Percentiles rank a stretch among this genome's conserved stretches.
These are phyloP conservation scores for Micrasema minimum DNA, from an alignment of 1,140 invertebrate genomes.

Conservation along the genomic window DNA sequence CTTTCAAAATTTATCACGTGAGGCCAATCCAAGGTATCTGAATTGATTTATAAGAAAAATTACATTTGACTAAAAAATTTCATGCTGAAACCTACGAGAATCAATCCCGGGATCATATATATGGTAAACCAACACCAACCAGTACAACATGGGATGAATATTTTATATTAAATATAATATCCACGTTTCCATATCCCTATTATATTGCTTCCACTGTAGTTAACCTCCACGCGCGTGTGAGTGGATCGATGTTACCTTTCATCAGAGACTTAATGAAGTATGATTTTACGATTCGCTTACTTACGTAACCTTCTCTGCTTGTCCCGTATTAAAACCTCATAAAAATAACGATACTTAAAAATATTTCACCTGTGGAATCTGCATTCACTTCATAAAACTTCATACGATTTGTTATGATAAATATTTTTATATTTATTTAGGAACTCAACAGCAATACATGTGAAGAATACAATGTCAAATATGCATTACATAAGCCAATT, in stretches of 20 bases:
- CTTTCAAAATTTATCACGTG: too few species aligned
- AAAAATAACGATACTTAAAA: not conserved
- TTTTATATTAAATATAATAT: too few species aligned
- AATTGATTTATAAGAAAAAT: too few species aligned
- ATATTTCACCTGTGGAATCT: not conserved
- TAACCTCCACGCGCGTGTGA: constrained; percentile 12
- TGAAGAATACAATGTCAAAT: not conserved
- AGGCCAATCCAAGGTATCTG: too few species aligned
- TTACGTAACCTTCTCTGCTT: constrained; percentile 22
- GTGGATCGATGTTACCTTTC: constrained; percentile 21
- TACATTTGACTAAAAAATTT: too few species aligned
- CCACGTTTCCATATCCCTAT: too few species aligned
- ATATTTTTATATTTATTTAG: constrained; percentile 4
- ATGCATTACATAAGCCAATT: not conserved
- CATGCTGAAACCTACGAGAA: too few species aligned
- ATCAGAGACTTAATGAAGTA: constrained; percentile 33
- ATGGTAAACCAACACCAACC: too few species aligned
- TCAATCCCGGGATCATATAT: too few species aligned
- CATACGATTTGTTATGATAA: not conserved
- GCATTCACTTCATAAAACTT: not conserved
- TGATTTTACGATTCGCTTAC: constrained; percentile 27
- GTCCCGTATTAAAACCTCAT: not conserved
- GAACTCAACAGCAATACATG: too few species aligned
- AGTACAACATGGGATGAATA: too few species aligned
- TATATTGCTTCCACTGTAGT: not conserved